Evolutionary conservation across 2,888 invertebrate species (phyloP).

Genomic region (Hesperia comma): DNA sequence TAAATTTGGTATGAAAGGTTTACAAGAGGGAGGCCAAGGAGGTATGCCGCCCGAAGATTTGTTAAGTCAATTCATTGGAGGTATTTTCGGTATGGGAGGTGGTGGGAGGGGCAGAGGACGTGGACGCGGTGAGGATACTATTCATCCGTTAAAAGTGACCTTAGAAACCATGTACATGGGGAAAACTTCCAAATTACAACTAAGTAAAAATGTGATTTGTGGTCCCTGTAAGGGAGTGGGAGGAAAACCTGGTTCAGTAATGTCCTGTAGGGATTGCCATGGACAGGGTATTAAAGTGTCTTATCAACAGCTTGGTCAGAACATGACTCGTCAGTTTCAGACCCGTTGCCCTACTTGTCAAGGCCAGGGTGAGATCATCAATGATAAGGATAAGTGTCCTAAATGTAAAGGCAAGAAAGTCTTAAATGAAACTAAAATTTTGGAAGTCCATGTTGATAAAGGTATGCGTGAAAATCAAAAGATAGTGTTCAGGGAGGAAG

Average conservation of each 20-base stretch:
- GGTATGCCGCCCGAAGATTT: conserved; percentile 86
- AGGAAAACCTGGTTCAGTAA: conserved; percentile 87
- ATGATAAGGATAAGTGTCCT: conserved; percentile 92
- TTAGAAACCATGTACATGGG: conserved; percentile 96
- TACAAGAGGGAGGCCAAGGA: conserved; percentile 90
- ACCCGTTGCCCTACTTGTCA: conserved; percentile 85
- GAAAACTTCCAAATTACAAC: conserved; percentile 91
- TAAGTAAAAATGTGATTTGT: conserved; percentile 93
- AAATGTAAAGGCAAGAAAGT: conserved; percentile 94
- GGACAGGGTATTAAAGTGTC: conserved; percentile 91
- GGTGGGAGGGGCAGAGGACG: conserved; percentile 71
- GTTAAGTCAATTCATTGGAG: conserved; percentile 86
- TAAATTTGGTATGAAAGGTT: conserved; percentile 92
- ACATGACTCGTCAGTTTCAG: conserved; percentile 86
- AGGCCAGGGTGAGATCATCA: conserved; percentile 89
- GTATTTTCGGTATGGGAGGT: conserved; percentile 81
- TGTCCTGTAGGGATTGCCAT: conserved; percentile 88
- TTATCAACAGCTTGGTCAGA: conserved; percentile 87
- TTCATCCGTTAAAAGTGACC: conserved; percentile 92
- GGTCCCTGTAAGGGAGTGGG: conserved; percentile 90
- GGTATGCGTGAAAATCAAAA: conserved; percentile 95
- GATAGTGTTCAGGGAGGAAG: conserved; percentile 93
- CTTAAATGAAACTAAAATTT: conserved; percentile 90
- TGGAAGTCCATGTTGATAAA: conserved; percentile 94
- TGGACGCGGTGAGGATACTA: conserved; percentile 90